Evolutionary conservation across 1,140 invertebrate genomes (phyloP).

Genomic region (Drosophila mayri): DNA sequence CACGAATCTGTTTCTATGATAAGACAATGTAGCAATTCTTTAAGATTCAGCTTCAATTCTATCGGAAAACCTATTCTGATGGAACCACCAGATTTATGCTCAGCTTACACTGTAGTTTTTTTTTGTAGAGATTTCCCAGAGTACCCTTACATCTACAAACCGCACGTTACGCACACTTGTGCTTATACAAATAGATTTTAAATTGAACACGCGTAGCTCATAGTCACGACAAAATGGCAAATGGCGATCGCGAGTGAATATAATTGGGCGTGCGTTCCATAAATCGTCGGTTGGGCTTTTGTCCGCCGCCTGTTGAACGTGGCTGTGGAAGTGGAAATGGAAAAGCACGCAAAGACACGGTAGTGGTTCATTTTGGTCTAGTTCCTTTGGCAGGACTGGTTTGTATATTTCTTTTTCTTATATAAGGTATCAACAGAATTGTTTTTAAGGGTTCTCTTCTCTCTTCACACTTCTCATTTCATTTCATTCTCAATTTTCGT

Average conservation of each 20-base stretch:
- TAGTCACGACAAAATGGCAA: constrained; percentile 23
- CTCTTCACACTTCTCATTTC: background rate
- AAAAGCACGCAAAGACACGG: background rate
- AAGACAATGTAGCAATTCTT: background rate
- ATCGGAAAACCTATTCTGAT: background rate
- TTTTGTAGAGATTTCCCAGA: background rate
- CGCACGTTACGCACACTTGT: constrained; percentile 20
- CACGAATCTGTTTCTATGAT: background rate
- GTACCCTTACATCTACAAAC: background rate
- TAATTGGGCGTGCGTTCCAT: constrained; percentile 33
- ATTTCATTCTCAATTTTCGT: constrained; percentile 8
- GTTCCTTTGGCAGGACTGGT: constrained; percentile 42
- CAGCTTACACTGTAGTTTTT: background rate
- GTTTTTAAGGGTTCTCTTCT: constrained; percentile 25
- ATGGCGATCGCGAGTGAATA: constrained; percentile 29
- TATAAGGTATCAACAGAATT: constrained; percentile 62
- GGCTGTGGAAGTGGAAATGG: background rate
- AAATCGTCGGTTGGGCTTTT: constrained; percentile 8
- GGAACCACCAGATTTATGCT: background rate
- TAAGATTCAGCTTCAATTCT: background rate
- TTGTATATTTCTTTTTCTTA: constrained; percentile 50
- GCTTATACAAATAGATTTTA: constrained; percentile 27
- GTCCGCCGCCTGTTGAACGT: constrained; percentile 7
- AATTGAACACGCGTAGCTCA: constrained; percentile 35
- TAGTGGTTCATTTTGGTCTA: constrained; percentile 24